These are phyloP conservation scores for Nymphicus hollandicus DNA, from an alignment of 2,113 vertebrate species.

Conservation along the genomic window DNA sequence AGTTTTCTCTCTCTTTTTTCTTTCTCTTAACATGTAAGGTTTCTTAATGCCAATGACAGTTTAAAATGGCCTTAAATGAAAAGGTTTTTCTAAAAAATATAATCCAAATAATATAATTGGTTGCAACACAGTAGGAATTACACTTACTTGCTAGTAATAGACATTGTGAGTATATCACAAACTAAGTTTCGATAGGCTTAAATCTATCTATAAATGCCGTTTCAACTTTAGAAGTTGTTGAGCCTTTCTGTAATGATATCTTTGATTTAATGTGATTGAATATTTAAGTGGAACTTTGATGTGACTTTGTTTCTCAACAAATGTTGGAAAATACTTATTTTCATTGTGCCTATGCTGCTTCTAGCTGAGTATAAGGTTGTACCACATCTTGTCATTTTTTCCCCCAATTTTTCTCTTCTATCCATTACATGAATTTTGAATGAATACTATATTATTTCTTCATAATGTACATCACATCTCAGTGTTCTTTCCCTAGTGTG, in stretches of 20 bases:
- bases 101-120: not conserved
- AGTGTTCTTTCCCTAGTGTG: not conserved
- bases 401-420: not conserved
- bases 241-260: not conserved
- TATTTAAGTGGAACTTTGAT: not conserved
- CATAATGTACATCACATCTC: not conserved
- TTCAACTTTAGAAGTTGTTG: not conserved
- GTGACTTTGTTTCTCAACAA: not conserved
- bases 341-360: not conserved
- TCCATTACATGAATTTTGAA: not conserved
- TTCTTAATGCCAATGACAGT: not conserved
- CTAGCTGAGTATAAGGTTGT: not conserved
- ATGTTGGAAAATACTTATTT: not conserved
- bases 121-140: not conserved
- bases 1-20: not conserved
- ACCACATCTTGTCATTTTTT: not conserved
- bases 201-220: not conserved
- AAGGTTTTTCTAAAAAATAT: not conserved
- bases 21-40: not conserved
- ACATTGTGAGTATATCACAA: not conserved
- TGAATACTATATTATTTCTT: not conserved
- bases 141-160: not conserved
- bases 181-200: not conserved
- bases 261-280: not conserved
- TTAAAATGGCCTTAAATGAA: not conserved